Percentiles rank a stretch among this genome's conserved stretches.
Evolutionary conservation across 2,888 invertebrate genomes (phyloP).

Genomic region (Plebejus anna): DNA sequence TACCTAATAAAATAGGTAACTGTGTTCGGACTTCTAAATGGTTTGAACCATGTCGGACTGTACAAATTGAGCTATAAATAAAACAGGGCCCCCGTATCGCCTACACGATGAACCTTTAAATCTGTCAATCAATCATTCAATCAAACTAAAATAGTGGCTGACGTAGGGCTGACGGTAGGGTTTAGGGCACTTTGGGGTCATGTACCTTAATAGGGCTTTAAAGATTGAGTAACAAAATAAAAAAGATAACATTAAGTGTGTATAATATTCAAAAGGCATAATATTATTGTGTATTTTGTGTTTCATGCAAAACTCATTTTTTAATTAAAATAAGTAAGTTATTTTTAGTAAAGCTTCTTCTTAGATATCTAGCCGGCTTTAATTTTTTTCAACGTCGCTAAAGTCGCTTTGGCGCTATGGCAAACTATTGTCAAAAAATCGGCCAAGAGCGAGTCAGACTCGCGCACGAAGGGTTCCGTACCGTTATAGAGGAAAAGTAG

Average conservation of each 20-base stretch:
- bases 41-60: background rate
- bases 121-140: conserved; percentile 19
- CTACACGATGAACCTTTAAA: conserved; percentile 15
- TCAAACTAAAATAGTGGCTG: conserved; percentile 4
- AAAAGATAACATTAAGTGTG: background rate
- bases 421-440: too few species aligned
- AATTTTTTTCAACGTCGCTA: too few species aligned
- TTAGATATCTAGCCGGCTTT: too few species aligned
- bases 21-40: background rate
- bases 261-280: too few species aligned
- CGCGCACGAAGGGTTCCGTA: too few species aligned
- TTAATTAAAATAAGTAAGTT: too few species aligned
- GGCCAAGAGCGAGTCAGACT: too few species aligned
- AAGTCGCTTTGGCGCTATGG: too few species aligned
- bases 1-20: background rate
- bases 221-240: background rate
- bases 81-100: background rate
- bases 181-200: background rate
- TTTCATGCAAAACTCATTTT: too few species aligned
- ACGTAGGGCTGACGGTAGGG: background rate
- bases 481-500: too few species aligned
- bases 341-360: too few species aligned
- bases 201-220: background rate
- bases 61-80: conserved; percentile 3
- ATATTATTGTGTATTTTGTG: too few species aligned